Percentiles rank a stretch among this genome's conserved stretches.
Conservation (phyloP, 2,888 invertebrate genomes). For the Ennomos fuscantarius region DNA sequence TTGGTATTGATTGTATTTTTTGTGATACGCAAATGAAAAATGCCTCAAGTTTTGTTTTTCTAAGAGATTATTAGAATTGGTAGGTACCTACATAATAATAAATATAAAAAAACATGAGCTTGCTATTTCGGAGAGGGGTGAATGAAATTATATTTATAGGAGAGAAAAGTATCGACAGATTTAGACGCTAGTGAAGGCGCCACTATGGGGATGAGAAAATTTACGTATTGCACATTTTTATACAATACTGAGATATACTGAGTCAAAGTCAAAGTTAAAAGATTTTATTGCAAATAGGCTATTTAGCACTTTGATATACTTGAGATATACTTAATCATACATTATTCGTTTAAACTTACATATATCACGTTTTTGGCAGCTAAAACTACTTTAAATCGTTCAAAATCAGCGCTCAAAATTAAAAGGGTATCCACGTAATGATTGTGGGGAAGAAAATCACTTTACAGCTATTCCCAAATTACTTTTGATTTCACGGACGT, state of each 20-base stretch:
- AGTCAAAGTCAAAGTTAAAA: too few species aligned
- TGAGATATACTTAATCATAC: too few species aligned
- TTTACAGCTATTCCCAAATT: slow-evolving; percentile 10
- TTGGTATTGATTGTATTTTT: background rate
- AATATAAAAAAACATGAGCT: slow-evolving; percentile 14
- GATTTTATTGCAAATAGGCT: too few species aligned
- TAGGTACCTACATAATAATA: background rate
- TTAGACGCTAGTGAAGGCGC: slow-evolving; percentile 1
- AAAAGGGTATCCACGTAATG: background rate
- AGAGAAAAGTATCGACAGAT: slow-evolving; percentile 6
- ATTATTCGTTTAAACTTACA: too few species aligned
- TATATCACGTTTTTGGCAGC: too few species aligned
- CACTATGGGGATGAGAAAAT: slow-evolving; percentile 9
- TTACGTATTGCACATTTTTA: slow-evolving; percentile 5
- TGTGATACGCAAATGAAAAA: background rate
- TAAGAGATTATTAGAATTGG: background rate
- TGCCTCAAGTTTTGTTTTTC: too few species aligned
- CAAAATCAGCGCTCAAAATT: background rate
- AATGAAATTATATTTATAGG: slow-evolving; percentile 11
- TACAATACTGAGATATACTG: background rate
- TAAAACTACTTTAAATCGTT: too few species aligned
- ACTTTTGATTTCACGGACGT: slow-evolving; percentile 24
- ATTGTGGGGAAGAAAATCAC: slow-evolving; percentile 20
- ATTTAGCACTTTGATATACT: too few species aligned
- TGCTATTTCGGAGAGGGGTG: slow-evolving; percentile 16